Evolutionary conservation across 2,113 vertebrate genomes (phyloP), one percentile per base, ranked within the genome.

Genomic region (Boleophthalmus pectinirostris): DNA sequence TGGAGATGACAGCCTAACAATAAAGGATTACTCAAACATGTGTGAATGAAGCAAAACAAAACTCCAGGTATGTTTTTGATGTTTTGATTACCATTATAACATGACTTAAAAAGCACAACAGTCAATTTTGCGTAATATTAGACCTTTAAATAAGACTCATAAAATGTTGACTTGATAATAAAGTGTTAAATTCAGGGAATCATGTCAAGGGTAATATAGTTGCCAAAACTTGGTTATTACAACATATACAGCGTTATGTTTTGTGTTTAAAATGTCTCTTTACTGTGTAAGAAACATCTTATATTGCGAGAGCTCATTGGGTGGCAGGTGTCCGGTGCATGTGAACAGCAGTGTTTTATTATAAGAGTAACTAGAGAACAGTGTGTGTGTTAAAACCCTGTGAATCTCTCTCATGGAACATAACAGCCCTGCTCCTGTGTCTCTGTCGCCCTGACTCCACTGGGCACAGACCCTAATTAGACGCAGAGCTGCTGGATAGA

Each of bases 391-490:
- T 84, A 89, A 87, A 83, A 85, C 84, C 51, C 60, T 79, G 84
- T 85, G 87, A 87, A 87, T 90, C 86, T 74, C 81, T 85, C 85
- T 90, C 77, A 82, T 85, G 73, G 80, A 88, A 90, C 86, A 87
- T 87, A 90, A 89, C 85, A 88, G 85, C 83, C 87, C 74, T 73
- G 80, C 87, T 65, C 80, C 83, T 79, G 64, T 72, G 88, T 83
- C 83, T 90, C 81, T 79, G 82, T 82, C 79, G 84, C 78, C 77
- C 54, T 68, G 65, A 80, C 83, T 90, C 88, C 82, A 85, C 83
- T 81, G 88, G 89, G 69, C 83, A 86, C 82, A 82, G 84, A 82
- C 80, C 74, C 92, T 92, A 90, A 94, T 94, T 93, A 93, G 92
- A 90, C 86, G 88, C 89, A 86, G 80, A 87, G 81, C 91, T 89